Evolutionary conservation across 1,140 invertebrate species (phyloP).

Genomic region (Diachasmimorpha longicaudata): DNA sequence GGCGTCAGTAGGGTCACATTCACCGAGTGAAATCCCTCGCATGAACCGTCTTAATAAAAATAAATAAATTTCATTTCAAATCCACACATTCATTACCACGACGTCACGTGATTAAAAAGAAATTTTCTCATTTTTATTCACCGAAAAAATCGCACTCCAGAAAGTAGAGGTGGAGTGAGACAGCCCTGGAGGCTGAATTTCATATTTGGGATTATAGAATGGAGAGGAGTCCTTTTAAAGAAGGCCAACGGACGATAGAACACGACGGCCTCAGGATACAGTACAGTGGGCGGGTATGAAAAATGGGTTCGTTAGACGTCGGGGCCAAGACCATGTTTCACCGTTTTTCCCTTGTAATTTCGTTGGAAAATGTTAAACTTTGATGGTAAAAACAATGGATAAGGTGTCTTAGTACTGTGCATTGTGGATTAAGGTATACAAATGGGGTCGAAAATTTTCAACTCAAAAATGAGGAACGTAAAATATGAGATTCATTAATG

Average conservation of each 20-base stretch:
- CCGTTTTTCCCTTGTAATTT: constrained; percentile 8
- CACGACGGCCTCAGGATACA: background rate
- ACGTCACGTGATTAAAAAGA: too few species aligned
- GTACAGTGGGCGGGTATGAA: constrained; percentile 4
- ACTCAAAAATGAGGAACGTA: background rate
- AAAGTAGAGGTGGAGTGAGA: background rate
- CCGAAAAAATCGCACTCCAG: background rate
- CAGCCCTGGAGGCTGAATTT: background rate
- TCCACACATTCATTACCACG: too few species aligned
- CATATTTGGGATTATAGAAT: background rate
- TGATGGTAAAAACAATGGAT: constrained; percentile 2
- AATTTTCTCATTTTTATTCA: too few species aligned
- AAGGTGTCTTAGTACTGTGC: background rate
- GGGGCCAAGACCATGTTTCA: constrained; percentile 1
- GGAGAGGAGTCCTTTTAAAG: background rate
- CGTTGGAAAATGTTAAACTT: constrained; percentile 6
- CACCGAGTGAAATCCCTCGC: too few species aligned
- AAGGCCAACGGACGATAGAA: background rate
- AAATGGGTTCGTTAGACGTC: constrained; percentile 8
- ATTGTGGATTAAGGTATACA: constrained; percentile 7
- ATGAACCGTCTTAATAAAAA: too few species aligned
- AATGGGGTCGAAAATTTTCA: background rate
- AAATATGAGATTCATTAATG: background rate
- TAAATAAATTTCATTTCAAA: too few species aligned
- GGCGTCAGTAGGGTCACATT: too few species aligned